phyloP scores from a whole-genome alignment of 1,140 invertebrate species.

The Lerema accius region DNA sequence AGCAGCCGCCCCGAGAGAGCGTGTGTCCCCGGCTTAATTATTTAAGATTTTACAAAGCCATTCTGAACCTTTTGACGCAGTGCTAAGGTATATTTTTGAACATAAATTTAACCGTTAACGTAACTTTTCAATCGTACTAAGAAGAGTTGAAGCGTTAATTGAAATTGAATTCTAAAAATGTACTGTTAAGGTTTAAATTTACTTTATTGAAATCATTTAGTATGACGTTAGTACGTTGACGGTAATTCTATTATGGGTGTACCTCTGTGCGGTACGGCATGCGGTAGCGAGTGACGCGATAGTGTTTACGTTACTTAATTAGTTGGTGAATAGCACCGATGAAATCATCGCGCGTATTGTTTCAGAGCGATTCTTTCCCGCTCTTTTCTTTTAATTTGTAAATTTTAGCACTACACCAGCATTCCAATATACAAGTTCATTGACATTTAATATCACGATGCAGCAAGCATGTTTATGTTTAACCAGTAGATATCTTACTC shows the following conservation, averaged over 20 bases:
- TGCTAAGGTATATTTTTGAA: slow-evolving; percentile 46
- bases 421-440: too few relatives aligned
- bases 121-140: slow-evolving; percentile 55
- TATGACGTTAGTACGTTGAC: slow-evolving; percentile 52
- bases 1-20: slow-evolving; percentile 79
- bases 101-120: slow-evolving; percentile 32
- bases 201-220: background rate
- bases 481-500: too few relatives aligned
- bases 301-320: slow-evolving; percentile 68
- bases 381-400: too few relatives aligned
- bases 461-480: too few relatives aligned
- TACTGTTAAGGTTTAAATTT: slow-evolving; percentile 41
- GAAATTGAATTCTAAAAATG: slow-evolving; percentile 36
- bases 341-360: slow-evolving; percentile 51
- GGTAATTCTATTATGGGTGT: slow-evolving; percentile 75
- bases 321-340: slow-evolving; percentile 52
- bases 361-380: slow-evolving; percentile 13
- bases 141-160: slow-evolving; percentile 32
- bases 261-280: too few relatives aligned
- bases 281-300: too few relatives aligned
- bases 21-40: slow-evolving; percentile 77
- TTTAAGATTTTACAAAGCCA: slow-evolving; percentile 40
- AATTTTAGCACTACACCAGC: too few relatives aligned
- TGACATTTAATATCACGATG: too few relatives aligned
- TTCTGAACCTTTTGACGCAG: slow-evolving; percentile 41